phyloP scores from a whole-genome alignment of 1,140 invertebrate genomes.

The Tetramorium simillimum region DNA sequence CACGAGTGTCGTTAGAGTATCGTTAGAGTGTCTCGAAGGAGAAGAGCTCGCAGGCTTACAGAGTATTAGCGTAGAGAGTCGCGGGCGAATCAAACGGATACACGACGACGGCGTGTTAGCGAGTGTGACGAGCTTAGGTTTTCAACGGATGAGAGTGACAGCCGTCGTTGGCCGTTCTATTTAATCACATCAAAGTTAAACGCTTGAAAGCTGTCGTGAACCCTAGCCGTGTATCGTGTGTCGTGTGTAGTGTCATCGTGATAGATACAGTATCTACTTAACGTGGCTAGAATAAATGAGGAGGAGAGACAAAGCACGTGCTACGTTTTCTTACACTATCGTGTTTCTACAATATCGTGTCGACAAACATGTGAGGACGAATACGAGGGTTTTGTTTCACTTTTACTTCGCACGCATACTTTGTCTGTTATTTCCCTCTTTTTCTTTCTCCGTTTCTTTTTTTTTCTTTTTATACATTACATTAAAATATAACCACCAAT shows the following conservation, averaged over 20 bases:
- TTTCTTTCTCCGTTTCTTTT: constrained; percentile 21
- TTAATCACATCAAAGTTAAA: constrained; percentile 56
- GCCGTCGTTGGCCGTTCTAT: constrained; percentile 10
- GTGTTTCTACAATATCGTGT: constrained; percentile 59
- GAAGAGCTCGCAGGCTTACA: neutral
- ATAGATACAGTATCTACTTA: constrained; percentile 33
- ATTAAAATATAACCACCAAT: constrained; percentile 77
- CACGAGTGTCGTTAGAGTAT: no score
- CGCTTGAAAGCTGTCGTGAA: neutral
- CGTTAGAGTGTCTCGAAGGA: neutral
- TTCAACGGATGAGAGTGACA: neutral
- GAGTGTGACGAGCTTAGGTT: neutral
- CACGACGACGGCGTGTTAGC: constrained; percentile 16
- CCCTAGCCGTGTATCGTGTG: constrained; percentile 13
- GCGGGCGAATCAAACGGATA: constrained; percentile 31
- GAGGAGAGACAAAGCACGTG: constrained; percentile 10
- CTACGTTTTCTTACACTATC: constrained; percentile 53
- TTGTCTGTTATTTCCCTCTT: constrained; percentile 39
- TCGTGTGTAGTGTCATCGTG: neutral
- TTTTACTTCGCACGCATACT: constrained; percentile 45
- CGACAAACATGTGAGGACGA: constrained; percentile 51
- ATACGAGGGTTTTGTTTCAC: constrained; percentile 4
- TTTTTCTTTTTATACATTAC: constrained; percentile 66
- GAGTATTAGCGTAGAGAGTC: neutral
- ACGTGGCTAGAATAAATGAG: constrained; percentile 46